Evolutionary conservation across 2,888 invertebrate genomes (phyloP).

Genomic region (Ennomos fuscantarius): DNA sequence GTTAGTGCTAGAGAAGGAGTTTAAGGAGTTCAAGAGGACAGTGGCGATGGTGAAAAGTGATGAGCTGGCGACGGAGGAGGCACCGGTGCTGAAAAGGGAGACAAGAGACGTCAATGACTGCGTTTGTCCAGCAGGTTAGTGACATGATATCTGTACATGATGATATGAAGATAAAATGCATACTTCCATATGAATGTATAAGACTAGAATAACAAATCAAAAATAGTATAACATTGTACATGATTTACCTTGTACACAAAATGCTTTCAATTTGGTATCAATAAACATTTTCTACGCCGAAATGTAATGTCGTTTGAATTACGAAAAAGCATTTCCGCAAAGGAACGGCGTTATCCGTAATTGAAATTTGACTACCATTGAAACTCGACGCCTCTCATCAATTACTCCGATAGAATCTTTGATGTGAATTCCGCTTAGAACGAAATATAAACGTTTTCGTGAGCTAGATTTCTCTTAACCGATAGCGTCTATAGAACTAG

Average conservation of each 20-base stretch:
- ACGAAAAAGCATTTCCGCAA: slow-evolving; percentile 27
- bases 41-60: slow-evolving; percentile 28
- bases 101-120: slow-evolving; percentile 73
- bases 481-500: slow-evolving; percentile 32
- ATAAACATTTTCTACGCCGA: slow-evolving; percentile 28
- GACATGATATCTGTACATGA: slow-evolving; percentile 3
- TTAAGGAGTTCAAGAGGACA: slow-evolving; percentile 47
- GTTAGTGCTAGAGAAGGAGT: slow-evolving; percentile 64
- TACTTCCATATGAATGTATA: no score
- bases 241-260: neutral
- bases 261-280: slow-evolving; percentile 29
- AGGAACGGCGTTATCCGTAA: slow-evolving; percentile 33
- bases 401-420: slow-evolving; percentile 37
- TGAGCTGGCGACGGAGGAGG: slow-evolving; percentile 37
- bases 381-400: slow-evolving; percentile 36
- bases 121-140: slow-evolving; percentile 77
- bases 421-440: slow-evolving; percentile 34
- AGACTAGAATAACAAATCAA: no score
- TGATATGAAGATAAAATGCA: neutral
- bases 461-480: slow-evolving; percentile 26
- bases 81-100: slow-evolving; percentile 59
- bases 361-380: slow-evolving; percentile 40
- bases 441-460: slow-evolving; percentile 34
- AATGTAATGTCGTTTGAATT: slow-evolving; percentile 30
- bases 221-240: no score